A percentile compares a stretch with the other conserved stretches of the same genome.
phyloP scores from a whole-genome alignment of 2,888 invertebrate species.

The Elgonia sp. region DNA sequence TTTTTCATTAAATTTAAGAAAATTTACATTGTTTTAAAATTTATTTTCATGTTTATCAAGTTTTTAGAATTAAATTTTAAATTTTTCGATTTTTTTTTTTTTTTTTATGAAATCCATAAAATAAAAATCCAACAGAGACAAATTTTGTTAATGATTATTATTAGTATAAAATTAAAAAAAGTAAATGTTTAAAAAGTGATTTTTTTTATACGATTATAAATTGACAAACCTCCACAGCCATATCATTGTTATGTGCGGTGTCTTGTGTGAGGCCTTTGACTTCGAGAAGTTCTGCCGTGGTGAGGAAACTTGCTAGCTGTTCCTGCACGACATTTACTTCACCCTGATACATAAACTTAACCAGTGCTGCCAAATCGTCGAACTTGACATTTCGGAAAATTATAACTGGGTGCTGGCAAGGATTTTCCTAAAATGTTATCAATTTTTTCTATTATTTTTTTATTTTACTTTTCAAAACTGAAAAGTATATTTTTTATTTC shows the following conservation, averaged over 20 bases:
- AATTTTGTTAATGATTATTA: too few species aligned
- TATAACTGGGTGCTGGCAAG: conserved; percentile 93
- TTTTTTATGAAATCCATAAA: too few species aligned
- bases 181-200: not conserved
- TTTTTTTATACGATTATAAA: not conserved
- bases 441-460: not conserved
- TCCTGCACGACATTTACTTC: conserved; percentile 94
- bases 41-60: too few species aligned
- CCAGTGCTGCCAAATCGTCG: conserved; percentile 92
- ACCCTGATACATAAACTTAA: conserved; percentile 94
- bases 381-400: conserved; percentile 93
- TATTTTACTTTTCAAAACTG: too few species aligned
- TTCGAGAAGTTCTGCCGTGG: conserved; percentile 92
- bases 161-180: too few species aligned
- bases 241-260: conserved; percentile 86
- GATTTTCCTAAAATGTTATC: conserved; percentile 90
- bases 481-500: too few species aligned
- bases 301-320: conserved; percentile 92
- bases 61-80: too few species aligned
- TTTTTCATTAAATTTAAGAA: too few species aligned
- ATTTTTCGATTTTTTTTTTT: too few species aligned
- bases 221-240: conserved; percentile 81
- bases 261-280: conserved; percentile 92
- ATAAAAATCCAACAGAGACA: too few species aligned
- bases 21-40: too few species aligned